phyloP scores from a whole-genome alignment of 2,888 invertebrate species.

The Machimus atricapillus region DNA sequence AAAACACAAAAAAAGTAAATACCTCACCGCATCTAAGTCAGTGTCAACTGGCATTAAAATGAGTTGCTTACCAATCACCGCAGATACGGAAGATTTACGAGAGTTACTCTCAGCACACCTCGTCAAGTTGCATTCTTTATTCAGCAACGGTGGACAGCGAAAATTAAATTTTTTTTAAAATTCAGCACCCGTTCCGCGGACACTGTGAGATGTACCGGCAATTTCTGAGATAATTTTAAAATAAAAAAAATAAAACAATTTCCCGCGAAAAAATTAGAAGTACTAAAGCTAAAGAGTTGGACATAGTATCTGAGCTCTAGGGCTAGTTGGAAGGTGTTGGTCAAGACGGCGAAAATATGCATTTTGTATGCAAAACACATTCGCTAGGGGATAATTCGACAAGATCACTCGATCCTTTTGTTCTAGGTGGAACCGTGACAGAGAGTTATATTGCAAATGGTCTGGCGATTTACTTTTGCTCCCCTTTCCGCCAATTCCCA shows the following conservation, averaged over 20 bases:
- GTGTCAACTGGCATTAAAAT: conserved; percentile 13
- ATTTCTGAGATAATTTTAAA: neutral
- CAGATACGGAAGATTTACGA: conserved; percentile 12
- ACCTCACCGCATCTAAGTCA: neutral
- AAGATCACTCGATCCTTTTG: neutral
- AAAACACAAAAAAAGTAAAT: neutral
- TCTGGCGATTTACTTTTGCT: neutral
- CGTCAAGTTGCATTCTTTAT: neutral
- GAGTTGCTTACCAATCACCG: neutral
- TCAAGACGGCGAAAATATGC: neutral
- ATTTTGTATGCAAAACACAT: neutral
- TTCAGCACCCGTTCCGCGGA: neutral
- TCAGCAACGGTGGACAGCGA: neutral
- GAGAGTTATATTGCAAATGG: neutral
- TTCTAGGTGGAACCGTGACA: neutral
- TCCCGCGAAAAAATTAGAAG: conserved; percentile 9
- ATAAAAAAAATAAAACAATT: neutral
- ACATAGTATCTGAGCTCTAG: neutral
- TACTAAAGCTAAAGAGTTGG: neutral
- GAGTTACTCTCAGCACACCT: neutral
- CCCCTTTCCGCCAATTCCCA: neutral
- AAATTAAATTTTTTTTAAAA: neutral
- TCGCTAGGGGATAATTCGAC: neutral
- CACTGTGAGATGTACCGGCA: neutral
- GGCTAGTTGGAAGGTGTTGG: neutral